A percentile compares a stretch with the other conserved stretches of the same genome.
These are phyloP conservation scores for Andrena dorsata DNA, from an alignment of 2,888 invertebrate species.

Conservation along the genomic window DNA sequence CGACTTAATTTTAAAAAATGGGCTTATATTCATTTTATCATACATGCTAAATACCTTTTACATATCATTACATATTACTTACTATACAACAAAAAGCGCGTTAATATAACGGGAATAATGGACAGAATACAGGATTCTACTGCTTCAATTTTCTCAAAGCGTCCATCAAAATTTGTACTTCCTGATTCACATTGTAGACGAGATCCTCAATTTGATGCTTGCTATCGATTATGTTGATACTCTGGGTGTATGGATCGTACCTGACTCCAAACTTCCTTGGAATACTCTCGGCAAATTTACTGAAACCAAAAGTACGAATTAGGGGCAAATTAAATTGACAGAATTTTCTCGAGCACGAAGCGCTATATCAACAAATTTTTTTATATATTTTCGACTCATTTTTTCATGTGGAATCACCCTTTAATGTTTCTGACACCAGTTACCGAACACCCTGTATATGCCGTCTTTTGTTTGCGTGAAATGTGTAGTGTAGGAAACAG, in stretches of 20 bases:
- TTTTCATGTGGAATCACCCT: too few relatives aligned
- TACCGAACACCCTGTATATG: too few relatives aligned
- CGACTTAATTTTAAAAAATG: neutral
- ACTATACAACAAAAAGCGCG: neutral
- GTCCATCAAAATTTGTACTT: conserved; percentile 92
- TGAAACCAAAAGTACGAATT: conserved; percentile 84
- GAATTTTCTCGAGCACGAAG: too few relatives aligned
- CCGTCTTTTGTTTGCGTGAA: too few relatives aligned
- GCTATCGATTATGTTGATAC: conserved; percentile 96
- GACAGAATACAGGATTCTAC: conserved; percentile 26
- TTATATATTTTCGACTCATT: too few relatives aligned
- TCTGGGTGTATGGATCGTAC: conserved; percentile 98
- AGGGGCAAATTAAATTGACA: too few relatives aligned
- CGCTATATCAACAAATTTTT: too few relatives aligned
- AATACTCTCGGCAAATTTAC: conserved; percentile 96
- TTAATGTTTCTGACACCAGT: too few relatives aligned
- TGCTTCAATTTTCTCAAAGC: conserved; percentile 90
- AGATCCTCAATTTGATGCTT: conserved; percentile 94
- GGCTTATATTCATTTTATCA: neutral
- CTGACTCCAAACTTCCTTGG: conserved; percentile 96
- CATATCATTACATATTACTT: neutral
- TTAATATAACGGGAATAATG: conserved; percentile 14
- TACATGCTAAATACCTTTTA: neutral
- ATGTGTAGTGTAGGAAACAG: too few relatives aligned
- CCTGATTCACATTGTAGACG: conserved; percentile 91